Evolutionary conservation across 2,888 invertebrate genomes (phyloP), one percentile per base, ranked within the genome.

Genomic region (Rhagonycha fulva): DNA sequence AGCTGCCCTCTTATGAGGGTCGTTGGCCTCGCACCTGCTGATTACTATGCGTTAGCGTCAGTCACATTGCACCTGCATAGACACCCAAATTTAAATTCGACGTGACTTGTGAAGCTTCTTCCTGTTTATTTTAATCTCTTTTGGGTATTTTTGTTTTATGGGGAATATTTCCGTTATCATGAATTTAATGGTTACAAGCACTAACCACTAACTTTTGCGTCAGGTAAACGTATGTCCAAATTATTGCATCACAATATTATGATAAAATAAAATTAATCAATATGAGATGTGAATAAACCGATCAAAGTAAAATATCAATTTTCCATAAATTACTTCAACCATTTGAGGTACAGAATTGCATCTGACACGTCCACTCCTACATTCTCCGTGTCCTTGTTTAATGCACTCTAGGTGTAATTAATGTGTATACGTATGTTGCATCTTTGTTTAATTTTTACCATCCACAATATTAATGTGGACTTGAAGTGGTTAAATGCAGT

Each of bases 1-100:
- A 71, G 76, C 78, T 76, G 76, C 78, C 76, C 78, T 73, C 76
- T 74, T 76, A 76, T 67, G 19, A 67, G 75, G 83, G 79, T 83
- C 82, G 76, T 80, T 78, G 83, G 81, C 82, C 83, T 73, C 80
- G 80, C 83, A 83, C 83, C 83, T 83, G 83, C 83, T 82, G 82
- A 83, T 82, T 82, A 78, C 80, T 81, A 81, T 82, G 82, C 83
- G 74, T 67, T 78, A 68, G 78, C 80, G 77, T 76, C 80, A 71
- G 74, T 79, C 78, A 72, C 76, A 76, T 78, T 81, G 82, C 82
- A 82, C 82, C 81, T 82, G 82, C 81, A 78, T 75, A 75, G 78
- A 72, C 76, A 76, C 78, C 71, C 78, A 72, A 76, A 76, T 75
- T 79, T 79, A 66, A 66, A 77, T 81, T 81, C 76, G 70, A 72